These are phyloP conservation scores for Pseudorhiza aurosa DNA, from an alignment of 30 jellyfish, hydroid and myxozoan species.

Conservation along the genomic window DNA sequence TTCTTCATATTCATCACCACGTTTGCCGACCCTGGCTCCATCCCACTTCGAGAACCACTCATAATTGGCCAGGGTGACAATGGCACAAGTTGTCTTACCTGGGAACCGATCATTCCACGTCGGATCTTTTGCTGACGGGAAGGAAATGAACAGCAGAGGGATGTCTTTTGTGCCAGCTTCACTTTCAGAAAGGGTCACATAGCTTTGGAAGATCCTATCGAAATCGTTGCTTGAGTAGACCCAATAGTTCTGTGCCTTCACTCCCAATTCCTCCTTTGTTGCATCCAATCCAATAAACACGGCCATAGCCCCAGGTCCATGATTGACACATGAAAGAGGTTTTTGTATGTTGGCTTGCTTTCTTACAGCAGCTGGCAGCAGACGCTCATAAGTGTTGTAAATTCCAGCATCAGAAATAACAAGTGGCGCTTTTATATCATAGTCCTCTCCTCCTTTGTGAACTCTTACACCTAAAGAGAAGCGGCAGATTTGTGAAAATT, in stretches of 20 bases:
- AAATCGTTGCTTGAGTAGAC: slow-evolving; percentile 72
- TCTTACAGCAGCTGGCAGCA: slow-evolving; percentile 49
- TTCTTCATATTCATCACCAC: slow-evolving; percentile 87
- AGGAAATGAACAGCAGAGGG: slow-evolving; percentile 90
- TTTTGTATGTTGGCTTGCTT: slow-evolving; percentile 34
- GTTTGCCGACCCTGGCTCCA: slow-evolving; percentile 74
- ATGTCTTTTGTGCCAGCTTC: slow-evolving; percentile 81
- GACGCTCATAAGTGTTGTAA: slow-evolving; percentile 73
- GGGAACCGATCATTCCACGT: slow-evolving; percentile 92
- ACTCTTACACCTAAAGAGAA: slow-evolving; percentile 78
- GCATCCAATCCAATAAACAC: slow-evolving; percentile 87
- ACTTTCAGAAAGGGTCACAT: slow-evolving; percentile 50
- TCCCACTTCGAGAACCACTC: slow-evolving; percentile 94
- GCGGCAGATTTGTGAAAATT: neutral
- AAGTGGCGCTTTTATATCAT: slow-evolving; percentile 80
- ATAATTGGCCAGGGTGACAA: slow-evolving; percentile 85
- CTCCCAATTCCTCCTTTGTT: slow-evolving; percentile 81
- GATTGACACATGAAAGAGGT: slow-evolving; percentile 50
- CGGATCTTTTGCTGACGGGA: slow-evolving; percentile 98
- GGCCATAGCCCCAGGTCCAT: slow-evolving; percentile 87
- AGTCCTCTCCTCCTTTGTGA: slow-evolving; percentile 74
- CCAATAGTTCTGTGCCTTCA: slow-evolving; percentile 83
- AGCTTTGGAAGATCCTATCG: slow-evolving; percentile 55
- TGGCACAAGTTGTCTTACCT: slow-evolving; percentile 91
- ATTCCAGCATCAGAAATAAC: slow-evolving; percentile 88